Evolutionary conservation across 2,797 vertebrate genomes (phyloP).

Genomic region (Xiphophorus birchmanni): DNA sequence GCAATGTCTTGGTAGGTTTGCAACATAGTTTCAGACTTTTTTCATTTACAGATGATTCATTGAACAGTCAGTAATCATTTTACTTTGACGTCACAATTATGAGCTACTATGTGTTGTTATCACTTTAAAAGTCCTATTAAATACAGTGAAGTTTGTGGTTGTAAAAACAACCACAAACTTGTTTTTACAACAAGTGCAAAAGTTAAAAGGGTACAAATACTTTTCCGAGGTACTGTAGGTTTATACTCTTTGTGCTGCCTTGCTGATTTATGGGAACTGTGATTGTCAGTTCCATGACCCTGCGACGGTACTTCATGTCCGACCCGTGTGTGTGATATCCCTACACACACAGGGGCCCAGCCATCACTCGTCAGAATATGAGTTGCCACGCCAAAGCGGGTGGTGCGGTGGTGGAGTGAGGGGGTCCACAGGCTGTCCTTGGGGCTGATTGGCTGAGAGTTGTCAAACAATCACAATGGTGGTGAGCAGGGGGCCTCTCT

Average conservation of each 20-base stretch:
- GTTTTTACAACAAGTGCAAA: background rate
- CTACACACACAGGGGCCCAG: conserved; percentile 59
- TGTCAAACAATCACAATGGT: conserved; percentile 83
- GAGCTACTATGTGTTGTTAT: background rate
- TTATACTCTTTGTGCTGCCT: conserved; percentile 38
- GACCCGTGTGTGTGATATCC: conserved; percentile 47
- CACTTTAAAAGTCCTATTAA: background rate
- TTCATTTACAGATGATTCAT: background rate
- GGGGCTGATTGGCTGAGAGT: conserved; percentile 89
- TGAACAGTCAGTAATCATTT: background rate
- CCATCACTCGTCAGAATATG: conserved; percentile 85
- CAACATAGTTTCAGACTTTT: background rate
- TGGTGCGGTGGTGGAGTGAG: conserved; percentile 35
- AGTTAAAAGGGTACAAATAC: conserved; percentile 4
- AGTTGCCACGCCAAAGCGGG: conserved; percentile 77
- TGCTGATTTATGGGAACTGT: conserved; percentile 81
- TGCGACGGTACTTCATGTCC: conserved; percentile 66
- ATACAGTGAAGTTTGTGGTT: background rate
- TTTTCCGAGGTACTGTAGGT: background rate
- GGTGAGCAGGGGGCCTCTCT: conserved; percentile 43
- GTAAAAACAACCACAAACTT: background rate
- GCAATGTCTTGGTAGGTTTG: background rate
- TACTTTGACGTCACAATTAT: background rate
- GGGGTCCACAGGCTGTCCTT: conserved; percentile 84
- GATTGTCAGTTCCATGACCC: conserved; percentile 82